These are phyloP conservation scores for Syrmaticus mikado DNA, from an alignment of 2,113 vertebrate genomes.

Conservation along the genomic window DNA sequence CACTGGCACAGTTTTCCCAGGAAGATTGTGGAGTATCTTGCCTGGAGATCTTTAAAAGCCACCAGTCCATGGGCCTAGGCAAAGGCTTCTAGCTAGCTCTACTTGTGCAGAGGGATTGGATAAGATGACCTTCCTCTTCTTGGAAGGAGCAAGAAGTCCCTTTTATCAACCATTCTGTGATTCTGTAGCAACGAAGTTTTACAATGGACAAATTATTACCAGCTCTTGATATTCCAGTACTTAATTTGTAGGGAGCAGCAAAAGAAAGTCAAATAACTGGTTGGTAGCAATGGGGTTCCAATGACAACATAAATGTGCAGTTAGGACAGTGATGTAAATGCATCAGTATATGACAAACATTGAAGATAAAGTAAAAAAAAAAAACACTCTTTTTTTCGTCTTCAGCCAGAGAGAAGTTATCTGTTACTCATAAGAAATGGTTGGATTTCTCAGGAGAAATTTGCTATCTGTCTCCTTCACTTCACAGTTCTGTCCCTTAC, in stretches of 20 bases:
- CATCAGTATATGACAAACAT: fast-evolving
- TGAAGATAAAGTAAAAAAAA: neutral
- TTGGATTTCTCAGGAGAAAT: neutral
- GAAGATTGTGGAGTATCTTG: neutral
- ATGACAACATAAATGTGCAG: neutral
- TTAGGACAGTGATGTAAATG: neutral
- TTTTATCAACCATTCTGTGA: neutral
- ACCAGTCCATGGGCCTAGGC: neutral
- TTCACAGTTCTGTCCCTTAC: neutral
- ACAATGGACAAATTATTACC: neutral
- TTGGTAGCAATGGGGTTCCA: neutral
- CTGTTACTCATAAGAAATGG: neutral
- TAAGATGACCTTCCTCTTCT: neutral
- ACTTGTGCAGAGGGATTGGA: neutral
- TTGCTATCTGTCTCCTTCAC: neutral
- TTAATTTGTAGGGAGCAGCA: neutral
- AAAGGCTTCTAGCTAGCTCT: neutral
- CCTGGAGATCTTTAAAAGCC: neutral
- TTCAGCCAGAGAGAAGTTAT: neutral
- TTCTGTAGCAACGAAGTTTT: neutral
- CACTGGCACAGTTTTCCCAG: neutral
- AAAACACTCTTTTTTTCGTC: neutral
- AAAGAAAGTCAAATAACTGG: neutral
- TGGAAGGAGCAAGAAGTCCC: neutral
- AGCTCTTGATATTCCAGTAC: neutral